Conservation (phyloP, 2,113 vertebrate species). For the Heterocephalus glaber region DNA sequence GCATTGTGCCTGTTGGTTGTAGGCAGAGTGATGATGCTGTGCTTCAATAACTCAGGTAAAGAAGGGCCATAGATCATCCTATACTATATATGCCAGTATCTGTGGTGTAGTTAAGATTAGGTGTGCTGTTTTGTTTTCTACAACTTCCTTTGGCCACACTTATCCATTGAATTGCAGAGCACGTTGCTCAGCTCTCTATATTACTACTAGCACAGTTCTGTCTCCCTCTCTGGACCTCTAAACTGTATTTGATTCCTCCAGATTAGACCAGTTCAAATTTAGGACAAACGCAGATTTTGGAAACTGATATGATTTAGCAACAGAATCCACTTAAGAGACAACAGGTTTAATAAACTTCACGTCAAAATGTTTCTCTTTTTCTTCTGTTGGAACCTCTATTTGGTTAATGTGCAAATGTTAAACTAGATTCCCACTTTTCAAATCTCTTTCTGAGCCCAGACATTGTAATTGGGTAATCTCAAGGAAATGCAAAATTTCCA, state of each 20-base stretch:
- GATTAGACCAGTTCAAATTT: conserved; percentile 32
- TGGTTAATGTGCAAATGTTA: not conserved
- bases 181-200: conserved; percentile 1
- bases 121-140: conserved; percentile 33
- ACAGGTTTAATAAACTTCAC: conserved; percentile 3
- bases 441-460: not conserved
- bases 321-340: not conserved
- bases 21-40: not conserved
- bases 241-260: conserved; percentile 31
- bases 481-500: conserved; percentile 14
- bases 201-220: not conserved
- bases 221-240: not conserved
- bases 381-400: not conserved
- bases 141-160: not conserved
- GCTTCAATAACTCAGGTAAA: not conserved
- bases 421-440: not conserved
- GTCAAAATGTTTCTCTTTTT: conserved; percentile 37
- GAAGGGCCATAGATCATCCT: not conserved
- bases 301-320: not conserved
- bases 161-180: not conserved
- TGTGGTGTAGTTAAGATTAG: not conserved
- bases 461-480: not conserved
- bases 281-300: not conserved
- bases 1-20: not conserved
- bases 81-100: not conserved